These are phyloP conservation scores for Hystrix brachyura DNA, from an alignment of 2,113 vertebrate species.

Conservation along the genomic window DNA sequence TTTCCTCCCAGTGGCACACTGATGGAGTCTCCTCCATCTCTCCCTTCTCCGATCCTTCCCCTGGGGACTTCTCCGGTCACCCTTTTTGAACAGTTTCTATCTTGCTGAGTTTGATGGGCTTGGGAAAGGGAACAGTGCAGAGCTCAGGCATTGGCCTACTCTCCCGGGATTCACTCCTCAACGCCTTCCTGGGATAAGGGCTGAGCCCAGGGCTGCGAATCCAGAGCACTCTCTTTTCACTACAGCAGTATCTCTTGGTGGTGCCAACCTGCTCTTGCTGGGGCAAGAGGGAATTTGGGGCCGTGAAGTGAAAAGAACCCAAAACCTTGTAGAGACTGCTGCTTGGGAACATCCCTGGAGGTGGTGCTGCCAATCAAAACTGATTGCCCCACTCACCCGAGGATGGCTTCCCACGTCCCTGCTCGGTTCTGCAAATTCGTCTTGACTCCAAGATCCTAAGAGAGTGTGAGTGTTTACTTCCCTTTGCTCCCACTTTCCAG, in stretches of 20 bases:
- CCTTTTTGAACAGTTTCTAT: not conserved
- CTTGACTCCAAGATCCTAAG: not conserved
- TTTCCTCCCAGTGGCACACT: not conserved
- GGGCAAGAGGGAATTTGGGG: not conserved
- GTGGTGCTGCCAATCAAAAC: not conserved
- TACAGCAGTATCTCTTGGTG: not conserved
- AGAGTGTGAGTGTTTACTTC: rapidly evolving
- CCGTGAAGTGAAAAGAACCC: not conserved
- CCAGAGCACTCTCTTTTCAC: not conserved
- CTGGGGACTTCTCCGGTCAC: not conserved
- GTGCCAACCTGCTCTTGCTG: not conserved
- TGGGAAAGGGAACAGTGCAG: too few species aligned
- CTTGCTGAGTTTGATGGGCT: too few species aligned
- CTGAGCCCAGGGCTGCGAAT: not conserved
- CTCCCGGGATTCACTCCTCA: not conserved
- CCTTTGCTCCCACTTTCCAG: not conserved
- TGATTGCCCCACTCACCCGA: not conserved
- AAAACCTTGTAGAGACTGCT: not conserved
- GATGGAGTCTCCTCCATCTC: not conserved
- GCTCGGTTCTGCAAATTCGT: not conserved
- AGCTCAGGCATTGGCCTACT: not conserved
- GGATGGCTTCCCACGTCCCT: not conserved
- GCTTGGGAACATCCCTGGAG: not conserved
- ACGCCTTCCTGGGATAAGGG: not conserved
- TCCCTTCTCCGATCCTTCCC: not conserved